Evolutionary conservation across 2,888 invertebrate genomes (phyloP), one percentile per base, ranked within the genome.

Genomic region (Euphydryas editha): DNA sequence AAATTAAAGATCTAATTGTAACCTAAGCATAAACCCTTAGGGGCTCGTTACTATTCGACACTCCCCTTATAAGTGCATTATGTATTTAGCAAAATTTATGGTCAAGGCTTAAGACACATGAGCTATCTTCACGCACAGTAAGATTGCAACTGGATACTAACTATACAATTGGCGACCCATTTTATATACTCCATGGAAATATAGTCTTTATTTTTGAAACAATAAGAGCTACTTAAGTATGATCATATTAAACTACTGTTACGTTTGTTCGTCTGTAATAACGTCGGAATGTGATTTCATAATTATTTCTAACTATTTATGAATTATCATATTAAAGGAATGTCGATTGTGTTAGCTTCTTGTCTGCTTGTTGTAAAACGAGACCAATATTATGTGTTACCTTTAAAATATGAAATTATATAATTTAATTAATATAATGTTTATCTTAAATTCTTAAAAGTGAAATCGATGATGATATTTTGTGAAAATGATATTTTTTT

Each of bases 251-350:
- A 11, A 1, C n/a, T 17, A 36, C 1, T 36, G 21, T 17, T 17
- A 15, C 30, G 7, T n/a, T n/a, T 54, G 21, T 17, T 8, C 21
- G 54, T n/a, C 17, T 24, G 36, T 54, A 17, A 4, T 54, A 24
- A 10, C 21, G 30, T 36, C 21, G 54, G 54, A 54, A 54, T 54
- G 54, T 36, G 54, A 54, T 54, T 54, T 54, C 54, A 36, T 54
- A 54, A 54, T n/a, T n/a, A n/a, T 54, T 54, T 54, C 54, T 36
- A 36, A 36, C 54, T 54, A 54, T 54, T 54, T 54, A 54, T 54
- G 54, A 54, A 54, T 54, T 54, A 54, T 54, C 54, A 54, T 54
- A 54, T 30, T 36, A 54, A 54, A 54, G 54, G 54, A 54, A 54
- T 54, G 54, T 54, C 8, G 54, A 30, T 54, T 54, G 54, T 54